Evolutionary conservation across 2,113 vertebrate species (phyloP).

Genomic region (Microtus ochrogaster): DNA sequence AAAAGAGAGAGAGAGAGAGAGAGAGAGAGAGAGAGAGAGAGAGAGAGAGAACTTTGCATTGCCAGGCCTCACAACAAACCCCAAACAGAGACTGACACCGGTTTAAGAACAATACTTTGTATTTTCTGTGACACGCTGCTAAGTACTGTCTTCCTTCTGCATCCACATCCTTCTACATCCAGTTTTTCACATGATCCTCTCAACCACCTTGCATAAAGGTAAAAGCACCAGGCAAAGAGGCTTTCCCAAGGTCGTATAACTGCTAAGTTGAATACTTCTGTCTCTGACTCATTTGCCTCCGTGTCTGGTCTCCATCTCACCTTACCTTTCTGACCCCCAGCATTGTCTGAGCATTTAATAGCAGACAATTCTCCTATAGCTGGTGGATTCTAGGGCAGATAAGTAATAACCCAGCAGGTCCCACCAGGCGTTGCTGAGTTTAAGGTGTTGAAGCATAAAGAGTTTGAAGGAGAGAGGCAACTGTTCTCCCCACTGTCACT

Average conservation of each 20-base stretch:
- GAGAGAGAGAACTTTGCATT: too few relatives aligned
- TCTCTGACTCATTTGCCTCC: background rate
- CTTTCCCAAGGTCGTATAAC: conserved; percentile 38
- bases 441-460: conserved; percentile 61
- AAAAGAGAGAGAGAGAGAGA: background rate
- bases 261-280: background rate
- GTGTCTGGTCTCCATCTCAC: background rate
- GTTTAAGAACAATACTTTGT: background rate
- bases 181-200: background rate
- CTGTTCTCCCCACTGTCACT: conserved; percentile 12
- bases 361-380: conserved; percentile 24
- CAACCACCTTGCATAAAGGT: background rate
- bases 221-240: conserved; percentile 15
- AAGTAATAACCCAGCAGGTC: conserved; percentile 69
- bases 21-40: background rate
- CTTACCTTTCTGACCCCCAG: conserved; percentile 22
- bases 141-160: background rate
- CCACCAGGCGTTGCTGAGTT: conserved; percentile 41
- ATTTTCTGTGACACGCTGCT: background rate
- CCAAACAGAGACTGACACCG: background rate
- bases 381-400: conserved; percentile 70
- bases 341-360: background rate
- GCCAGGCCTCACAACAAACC: background rate
- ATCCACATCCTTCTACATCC: background rate
- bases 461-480: conserved; percentile 52